Evolutionary conservation across 2,113 vertebrate genomes (phyloP), one percentile per base, ranked within the genome.

Genomic region (Muscicapa adusta): DNA sequence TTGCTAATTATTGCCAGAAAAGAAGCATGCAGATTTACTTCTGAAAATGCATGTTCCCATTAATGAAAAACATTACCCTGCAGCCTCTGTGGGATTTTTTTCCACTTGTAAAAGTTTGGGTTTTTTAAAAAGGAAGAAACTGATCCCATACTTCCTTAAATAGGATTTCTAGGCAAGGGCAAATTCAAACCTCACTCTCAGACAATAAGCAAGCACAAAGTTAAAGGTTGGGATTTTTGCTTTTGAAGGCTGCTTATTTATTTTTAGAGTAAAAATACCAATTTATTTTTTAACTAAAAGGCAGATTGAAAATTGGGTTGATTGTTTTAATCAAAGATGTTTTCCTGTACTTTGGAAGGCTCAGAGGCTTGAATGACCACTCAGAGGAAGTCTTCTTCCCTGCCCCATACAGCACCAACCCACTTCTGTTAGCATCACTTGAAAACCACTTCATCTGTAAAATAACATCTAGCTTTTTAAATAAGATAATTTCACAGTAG

Each of bases 11-110:
- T 91, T 93, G 91, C 77, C 77, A 93, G 94, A 86, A 94, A 95
- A 96, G 91, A 95, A 94, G 83, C 92, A 79, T 89, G 73, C 76
- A 89, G 88, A 86, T 94, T 93, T 93, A 81, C 91, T 92, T 96
- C 86, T 93, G 92, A 97, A 94, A 96, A 85, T 89, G 80, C 1
- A 8, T 1, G 80, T 97, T 96, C 92, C 6, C 2, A 80, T 93
- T 97, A 96, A 97, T 96, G 92, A 86, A 88, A 97, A 97, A 96
- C 94, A 97, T 94, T 96, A 89, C 94, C 88, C 96, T 94, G 92
- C 72, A 93, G 93, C 94, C 74, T 93, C 88, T 47, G 5, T 85
- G 85, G 75, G 82, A 65, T 87, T 88, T 96, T 94, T 92, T 92
- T 72, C 61, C 79, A 85, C 89, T 97, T 95, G 79, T 93, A 72